phyloP scores from a whole-genome alignment of 2,797 vertebrate species.

The Ibycter americanus region DNA sequence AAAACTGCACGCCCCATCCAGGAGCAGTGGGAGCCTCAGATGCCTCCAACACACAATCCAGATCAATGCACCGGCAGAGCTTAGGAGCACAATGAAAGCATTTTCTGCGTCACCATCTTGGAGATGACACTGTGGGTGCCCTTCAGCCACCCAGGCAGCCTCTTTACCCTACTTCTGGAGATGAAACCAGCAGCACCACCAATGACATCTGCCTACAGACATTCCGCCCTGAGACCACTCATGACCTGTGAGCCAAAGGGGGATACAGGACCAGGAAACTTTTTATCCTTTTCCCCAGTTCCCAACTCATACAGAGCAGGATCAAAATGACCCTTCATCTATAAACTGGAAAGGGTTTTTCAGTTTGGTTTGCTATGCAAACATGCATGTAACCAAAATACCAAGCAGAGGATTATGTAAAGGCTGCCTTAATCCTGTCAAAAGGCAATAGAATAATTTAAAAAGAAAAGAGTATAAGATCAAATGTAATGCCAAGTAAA shows the following conservation, averaged over 20 bases:
- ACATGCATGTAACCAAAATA: background rate
- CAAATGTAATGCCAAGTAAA: background rate
- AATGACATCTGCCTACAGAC: background rate
- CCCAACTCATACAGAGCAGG: background rate
- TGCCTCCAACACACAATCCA: fast-evolving
- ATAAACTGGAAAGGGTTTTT: background rate
- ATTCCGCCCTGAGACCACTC: background rate
- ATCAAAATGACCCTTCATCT: background rate
- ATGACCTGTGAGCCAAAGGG: background rate
- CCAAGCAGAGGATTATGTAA: background rate
- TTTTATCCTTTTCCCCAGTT: background rate
- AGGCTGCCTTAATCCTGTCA: background rate
- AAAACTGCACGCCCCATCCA: background rate
- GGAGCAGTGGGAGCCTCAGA: background rate
- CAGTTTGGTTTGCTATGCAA: background rate
- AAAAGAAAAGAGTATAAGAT: background rate
- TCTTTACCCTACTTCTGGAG: background rate
- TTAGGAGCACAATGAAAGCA: background rate
- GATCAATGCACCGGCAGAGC: fast-evolving
- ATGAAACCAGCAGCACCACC: background rate
- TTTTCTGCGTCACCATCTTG: background rate
- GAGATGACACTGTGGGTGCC: background rate
- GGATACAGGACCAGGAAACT: fast-evolving
- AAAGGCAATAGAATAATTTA: background rate
- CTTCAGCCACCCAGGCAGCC: background rate